phyloP scores from a whole-genome alignment of 2,888 invertebrate species.

The Macrosiphum euphorbiae region DNA sequence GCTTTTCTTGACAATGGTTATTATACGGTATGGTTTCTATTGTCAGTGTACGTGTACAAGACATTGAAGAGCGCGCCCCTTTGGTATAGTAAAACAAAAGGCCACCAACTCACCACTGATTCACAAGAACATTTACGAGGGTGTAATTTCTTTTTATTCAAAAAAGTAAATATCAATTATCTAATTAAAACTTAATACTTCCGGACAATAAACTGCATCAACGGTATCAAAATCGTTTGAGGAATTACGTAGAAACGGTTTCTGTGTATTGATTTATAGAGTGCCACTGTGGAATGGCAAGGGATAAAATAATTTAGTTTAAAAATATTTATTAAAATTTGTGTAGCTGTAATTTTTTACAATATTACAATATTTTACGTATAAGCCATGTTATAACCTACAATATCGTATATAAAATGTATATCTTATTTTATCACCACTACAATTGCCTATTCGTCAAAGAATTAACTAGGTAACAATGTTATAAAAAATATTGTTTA shows the following conservation, averaged over 20 bases:
- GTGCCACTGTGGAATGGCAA: not conserved
- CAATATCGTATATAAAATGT: not conserved
- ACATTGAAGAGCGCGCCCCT: constrained; percentile 2
- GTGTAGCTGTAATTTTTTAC: not conserved
- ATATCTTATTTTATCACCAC: no score
- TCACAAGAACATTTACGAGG: constrained; percentile 35
- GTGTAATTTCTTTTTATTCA: constrained; percentile 46
- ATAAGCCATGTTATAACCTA: not conserved
- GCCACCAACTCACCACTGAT: constrained; percentile 52
- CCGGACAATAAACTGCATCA: constrained; percentile 25
- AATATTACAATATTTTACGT: no score
- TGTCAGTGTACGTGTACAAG: constrained; percentile 22
- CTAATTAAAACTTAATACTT: constrained; percentile 55
- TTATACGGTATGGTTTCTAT: constrained; percentile 55
- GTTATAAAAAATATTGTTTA: not conserved
- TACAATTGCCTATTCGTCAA: not conserved
- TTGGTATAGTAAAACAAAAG: constrained; percentile 48
- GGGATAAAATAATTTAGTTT: not conserved
- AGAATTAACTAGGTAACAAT: not conserved
- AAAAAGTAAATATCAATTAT: constrained; percentile 62
- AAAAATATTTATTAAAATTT: not conserved
- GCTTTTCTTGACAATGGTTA: constrained; percentile 60
- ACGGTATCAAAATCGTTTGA: constrained; percentile 31
- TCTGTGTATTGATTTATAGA: not conserved
- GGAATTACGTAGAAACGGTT: constrained; percentile 38